A percentile compares a stretch with the other conserved stretches of the same genome.
These are phyloP conservation scores for Toxotes chatareus DNA, from an alignment of 2,113 vertebrate genomes.

Conservation along the genomic window DNA sequence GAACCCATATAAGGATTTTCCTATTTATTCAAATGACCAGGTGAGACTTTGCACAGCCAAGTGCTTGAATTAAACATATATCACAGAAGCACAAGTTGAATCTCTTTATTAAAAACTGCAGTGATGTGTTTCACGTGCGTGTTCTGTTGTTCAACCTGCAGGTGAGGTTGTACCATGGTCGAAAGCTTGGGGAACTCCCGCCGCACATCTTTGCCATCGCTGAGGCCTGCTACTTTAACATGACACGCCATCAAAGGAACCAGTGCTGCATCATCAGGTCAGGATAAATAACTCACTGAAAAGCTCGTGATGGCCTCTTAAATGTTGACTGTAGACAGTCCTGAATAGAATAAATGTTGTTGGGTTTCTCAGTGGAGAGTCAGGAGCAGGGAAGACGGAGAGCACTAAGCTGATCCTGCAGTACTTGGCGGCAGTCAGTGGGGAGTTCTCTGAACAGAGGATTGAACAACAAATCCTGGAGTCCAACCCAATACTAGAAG, in stretches of 20 bases:
- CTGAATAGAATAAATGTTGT: neutral
- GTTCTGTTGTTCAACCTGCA: constrained; percentile 20
- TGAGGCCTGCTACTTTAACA: constrained; percentile 91
- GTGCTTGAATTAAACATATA: constrained; percentile 36
- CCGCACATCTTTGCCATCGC: constrained; percentile 94
- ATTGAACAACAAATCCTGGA: constrained; percentile 95
- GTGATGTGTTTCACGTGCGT: neutral
- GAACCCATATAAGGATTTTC: constrained; percentile 92
- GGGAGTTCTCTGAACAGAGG: constrained; percentile 87
- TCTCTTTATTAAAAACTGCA: neutral
- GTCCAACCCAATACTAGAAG: constrained; percentile 95
- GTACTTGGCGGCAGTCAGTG: constrained; percentile 92
- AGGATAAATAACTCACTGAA: neutral
- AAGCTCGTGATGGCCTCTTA: neutral
- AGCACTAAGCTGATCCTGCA: constrained; percentile 94
- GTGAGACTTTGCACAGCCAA: constrained; percentile 70
- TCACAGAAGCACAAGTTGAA: neutral
- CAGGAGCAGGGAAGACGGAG: constrained; percentile 96
- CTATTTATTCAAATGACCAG: constrained; percentile 89
- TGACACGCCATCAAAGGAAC: constrained; percentile 86
- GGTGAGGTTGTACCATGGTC: constrained; percentile 86
- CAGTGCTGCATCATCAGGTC: constrained; percentile 97
- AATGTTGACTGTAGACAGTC: too few species aligned
- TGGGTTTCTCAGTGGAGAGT: constrained; percentile 89
- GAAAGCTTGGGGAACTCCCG: constrained; percentile 89